These are phyloP conservation scores for Chironomus tentans DNA, from an alignment of 2,888 invertebrate genomes.

Conservation along the genomic window DNA sequence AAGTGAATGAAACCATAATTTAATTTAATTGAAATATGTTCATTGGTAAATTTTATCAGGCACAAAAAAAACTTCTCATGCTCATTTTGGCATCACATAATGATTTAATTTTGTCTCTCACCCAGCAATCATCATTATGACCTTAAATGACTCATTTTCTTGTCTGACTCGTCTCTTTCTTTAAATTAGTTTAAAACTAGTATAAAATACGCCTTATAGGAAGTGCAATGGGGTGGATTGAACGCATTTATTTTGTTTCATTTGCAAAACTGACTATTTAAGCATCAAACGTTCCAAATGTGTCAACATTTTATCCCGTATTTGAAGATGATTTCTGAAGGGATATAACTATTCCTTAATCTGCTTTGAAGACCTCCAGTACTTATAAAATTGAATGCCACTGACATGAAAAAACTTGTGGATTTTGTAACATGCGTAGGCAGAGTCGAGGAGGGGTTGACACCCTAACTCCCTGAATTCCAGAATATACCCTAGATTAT, in stretches of 20 bases:
- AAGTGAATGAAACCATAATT: background rate
- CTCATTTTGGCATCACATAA: background rate
- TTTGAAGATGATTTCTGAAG: too few species aligned
- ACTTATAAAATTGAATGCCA: too few species aligned
- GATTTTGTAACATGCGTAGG: too few species aligned
- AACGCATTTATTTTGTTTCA: background rate
- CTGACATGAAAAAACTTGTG: too few species aligned
- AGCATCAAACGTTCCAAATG: too few species aligned
- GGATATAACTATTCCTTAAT: too few species aligned
- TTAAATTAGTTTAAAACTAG: background rate
- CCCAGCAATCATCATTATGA: constrained; percentile 15
- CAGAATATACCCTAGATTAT: too few species aligned
- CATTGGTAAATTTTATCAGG: background rate
- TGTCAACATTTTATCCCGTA: too few species aligned
- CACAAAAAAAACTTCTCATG: background rate
- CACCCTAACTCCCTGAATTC: too few species aligned
- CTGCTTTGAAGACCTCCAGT: too few species aligned
- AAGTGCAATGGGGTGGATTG: too few species aligned
- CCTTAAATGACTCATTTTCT: background rate
- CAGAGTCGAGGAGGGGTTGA: too few species aligned
- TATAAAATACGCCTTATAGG: background rate
- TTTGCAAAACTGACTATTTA: background rate
- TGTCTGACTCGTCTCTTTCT: background rate
- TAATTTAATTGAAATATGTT: constrained; percentile 6
- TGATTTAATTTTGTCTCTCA: constrained; percentile 6